These are phyloP conservation scores for Trachythela sp. DNA, from an alignment of 64 coral and sea anemone species.

Conservation along the genomic window DNA sequence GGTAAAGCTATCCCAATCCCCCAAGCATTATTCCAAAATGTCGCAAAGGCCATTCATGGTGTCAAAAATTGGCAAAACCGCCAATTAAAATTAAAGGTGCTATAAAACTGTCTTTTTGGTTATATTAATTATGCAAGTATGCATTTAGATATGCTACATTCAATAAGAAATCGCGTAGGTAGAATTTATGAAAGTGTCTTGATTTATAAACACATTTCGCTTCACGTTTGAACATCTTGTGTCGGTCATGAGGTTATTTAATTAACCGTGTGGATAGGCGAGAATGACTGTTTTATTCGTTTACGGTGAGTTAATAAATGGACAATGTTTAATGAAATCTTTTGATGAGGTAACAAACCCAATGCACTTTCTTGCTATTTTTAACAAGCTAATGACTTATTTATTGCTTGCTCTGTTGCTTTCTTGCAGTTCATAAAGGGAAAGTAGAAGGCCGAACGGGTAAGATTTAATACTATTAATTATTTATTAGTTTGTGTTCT, in stretches of 20 bases:
- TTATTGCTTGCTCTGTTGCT: neutral
- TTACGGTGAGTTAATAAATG: neutral
- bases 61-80: too few species aligned
- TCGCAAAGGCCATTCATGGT: too few species aligned
- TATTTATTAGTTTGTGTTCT: neutral
- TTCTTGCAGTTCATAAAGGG: neutral
- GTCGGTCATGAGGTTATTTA: neutral
- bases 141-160: too few species aligned
- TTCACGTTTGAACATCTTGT: neutral
- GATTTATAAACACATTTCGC: neutral
- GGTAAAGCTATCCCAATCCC: too few species aligned
- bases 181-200: neutral
- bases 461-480: neutral
- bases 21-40: too few species aligned
- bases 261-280: neutral
- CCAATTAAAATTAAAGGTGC: too few species aligned
- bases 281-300: neutral
- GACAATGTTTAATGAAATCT: neutral
- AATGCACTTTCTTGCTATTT: neutral
- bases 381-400: neutral
- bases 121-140: too few species aligned
- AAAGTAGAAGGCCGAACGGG: neutral
- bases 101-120: too few species aligned
- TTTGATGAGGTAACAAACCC: neutral
- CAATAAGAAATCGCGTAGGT: too few species aligned